Base-by-base conservation (phyloP, 2,888 invertebrate genomes). In the Parnassius apollo region DNA sequence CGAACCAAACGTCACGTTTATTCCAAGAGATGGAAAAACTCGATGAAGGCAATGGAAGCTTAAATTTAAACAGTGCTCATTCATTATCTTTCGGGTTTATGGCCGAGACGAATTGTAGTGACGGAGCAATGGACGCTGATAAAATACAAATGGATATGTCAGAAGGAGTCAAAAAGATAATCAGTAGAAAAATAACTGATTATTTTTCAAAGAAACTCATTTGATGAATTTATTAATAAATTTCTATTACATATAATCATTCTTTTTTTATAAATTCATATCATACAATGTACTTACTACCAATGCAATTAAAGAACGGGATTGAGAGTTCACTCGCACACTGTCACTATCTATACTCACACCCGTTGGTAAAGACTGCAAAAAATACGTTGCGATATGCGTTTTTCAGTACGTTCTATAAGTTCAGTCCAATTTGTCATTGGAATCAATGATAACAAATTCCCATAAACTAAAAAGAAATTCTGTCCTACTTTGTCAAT, bases 161-260 rank as follows among this genome's bases (percentile, higher is more conserved):
- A 0, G 66, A 78, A 3, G 84, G 86, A 46, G 67, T 76, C 0
- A 89, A 88, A 68, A 89, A 81, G 70, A 85, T 75, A 68, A 75
- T 85, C 9, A 74, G 77, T 9, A 84, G 72, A 59, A 89, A 88
- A 80, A 91, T 91, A 35, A 90, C 91, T 0, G 89, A 91, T 71
- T 91, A 88, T 69, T 91, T 90, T 65, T 75, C 77, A 65, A 88
- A 84, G 71, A 87, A 84, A 68, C 65, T 79, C 2, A 70, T 71
- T 70, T 83, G 77, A 82, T 75, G 55, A 61, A 57, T 65, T 13
- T 46, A 49, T 64, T 51, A 66, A 68, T 44, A 62, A 57, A 50
- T 10, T n/a, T 45, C 22, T 48, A 18, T 35, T 48, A 54, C 9
- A 46, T 22, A 60, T 56, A 64, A 70, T 66, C 62, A 53, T 48